Evolutionary conservation across 2,113 vertebrate genomes (phyloP).

Genomic region (Mandrillus leucophaeus): DNA sequence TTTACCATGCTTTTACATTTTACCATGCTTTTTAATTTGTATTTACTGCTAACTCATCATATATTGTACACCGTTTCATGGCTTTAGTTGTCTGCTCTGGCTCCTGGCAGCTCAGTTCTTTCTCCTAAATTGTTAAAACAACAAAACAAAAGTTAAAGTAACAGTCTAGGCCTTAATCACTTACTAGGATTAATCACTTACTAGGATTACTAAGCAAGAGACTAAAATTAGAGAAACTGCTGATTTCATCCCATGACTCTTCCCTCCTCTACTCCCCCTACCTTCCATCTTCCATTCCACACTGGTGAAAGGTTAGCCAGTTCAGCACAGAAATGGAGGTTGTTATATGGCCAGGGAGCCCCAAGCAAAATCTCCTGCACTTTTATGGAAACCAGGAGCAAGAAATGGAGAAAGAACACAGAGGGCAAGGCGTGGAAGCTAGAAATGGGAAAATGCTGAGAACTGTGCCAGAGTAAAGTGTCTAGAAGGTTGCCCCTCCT

Average conservation of each 20-base stretch:
- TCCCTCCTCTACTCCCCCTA: rapidly evolving
- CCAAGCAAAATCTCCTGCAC: background rate
- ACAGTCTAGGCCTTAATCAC: background rate
- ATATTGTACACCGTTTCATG: background rate
- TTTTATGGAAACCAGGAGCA: background rate
- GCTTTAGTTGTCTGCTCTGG: background rate
- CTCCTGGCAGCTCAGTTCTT: background rate
- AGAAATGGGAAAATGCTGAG: background rate
- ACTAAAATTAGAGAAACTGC: background rate
- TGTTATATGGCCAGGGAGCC: background rate
- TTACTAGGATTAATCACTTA: background rate
- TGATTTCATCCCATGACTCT: rapidly evolving
- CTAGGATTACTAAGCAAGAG: background rate
- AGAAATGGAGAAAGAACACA: background rate
- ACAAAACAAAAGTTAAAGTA: background rate
- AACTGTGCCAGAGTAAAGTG: background rate
- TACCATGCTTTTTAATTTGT: background rate
- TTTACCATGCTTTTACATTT: background rate
- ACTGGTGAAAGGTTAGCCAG: background rate
- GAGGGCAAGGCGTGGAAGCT: rapidly evolving
- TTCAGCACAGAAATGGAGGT: background rate
- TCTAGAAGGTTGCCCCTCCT: background rate
- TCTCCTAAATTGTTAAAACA: background rate
- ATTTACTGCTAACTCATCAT: background rate
- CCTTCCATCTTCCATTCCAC: rapidly evolving